Conservation (phyloP, 2,797 vertebrate genomes). For the Toxotes lorentzi region DNA sequence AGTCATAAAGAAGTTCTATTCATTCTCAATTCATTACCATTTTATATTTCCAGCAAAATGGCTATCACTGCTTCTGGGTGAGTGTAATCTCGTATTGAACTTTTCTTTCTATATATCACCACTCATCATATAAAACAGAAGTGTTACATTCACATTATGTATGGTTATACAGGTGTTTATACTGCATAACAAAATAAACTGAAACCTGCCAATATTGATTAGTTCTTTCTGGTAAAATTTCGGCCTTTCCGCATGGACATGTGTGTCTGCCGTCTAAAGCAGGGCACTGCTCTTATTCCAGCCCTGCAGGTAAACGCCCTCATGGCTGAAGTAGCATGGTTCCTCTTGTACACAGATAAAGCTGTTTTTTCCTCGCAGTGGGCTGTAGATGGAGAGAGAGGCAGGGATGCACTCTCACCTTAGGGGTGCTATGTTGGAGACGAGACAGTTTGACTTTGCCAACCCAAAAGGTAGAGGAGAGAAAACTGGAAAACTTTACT, state of each 20-base stretch:
- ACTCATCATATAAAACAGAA: conserved; percentile 2
- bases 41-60: conserved; percentile 40
- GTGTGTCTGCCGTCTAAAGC: conserved; percentile 1
- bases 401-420: conserved; percentile 19
- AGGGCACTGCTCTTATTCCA: conserved; percentile 15
- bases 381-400: conserved; percentile 36
- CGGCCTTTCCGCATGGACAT: not conserved
- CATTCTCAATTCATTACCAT: conserved; percentile 65
- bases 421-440: conserved; percentile 17
- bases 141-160: not conserved
- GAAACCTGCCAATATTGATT: not conserved
- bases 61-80: not conserved
- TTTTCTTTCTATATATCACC: conserved; percentile 19
- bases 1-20: conserved; percentile 72
- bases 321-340: conserved; percentile 22
- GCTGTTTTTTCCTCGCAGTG: conserved; percentile 28
- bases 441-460: conserved; percentile 28
- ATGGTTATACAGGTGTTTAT: conserved; percentile 1
- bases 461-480: conserved; percentile 6
- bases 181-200: not conserved
- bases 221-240: not conserved
- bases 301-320: conserved; percentile 22
- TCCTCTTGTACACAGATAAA: conserved; percentile 37
- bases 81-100: conserved; percentile 4
- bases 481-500: not conserved